phyloP scores from a whole-genome alignment of 2,797 vertebrate genomes.

The Lacerta viridis region DNA sequence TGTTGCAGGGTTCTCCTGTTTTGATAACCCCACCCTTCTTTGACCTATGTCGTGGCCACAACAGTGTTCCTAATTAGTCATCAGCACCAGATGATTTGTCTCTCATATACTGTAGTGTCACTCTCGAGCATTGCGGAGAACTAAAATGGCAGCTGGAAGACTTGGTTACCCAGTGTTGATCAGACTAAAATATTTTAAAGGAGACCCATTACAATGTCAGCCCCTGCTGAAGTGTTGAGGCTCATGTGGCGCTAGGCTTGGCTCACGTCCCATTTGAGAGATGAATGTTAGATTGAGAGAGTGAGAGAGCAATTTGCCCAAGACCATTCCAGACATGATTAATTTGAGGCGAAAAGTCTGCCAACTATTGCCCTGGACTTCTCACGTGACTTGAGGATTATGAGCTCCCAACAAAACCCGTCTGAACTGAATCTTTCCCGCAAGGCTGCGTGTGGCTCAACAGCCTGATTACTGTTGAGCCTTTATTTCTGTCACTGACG shows the following conservation, averaged over 20 bases:
- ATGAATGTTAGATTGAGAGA: not conserved
- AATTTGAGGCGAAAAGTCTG: constrained; percentile 33
- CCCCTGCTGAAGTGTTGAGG: not conserved
- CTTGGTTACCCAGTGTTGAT: not conserved
- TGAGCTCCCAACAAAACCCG: constrained; percentile 32
- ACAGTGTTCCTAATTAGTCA: not conserved
- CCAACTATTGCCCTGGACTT: constrained; percentile 29
- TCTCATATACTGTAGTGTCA: not conserved
- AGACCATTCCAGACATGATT: constrained; percentile 13
- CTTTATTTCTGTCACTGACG: constrained; percentile 44
- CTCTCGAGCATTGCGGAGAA: too few relatives aligned
- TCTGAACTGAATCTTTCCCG: not conserved
- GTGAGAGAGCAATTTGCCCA: not conserved
- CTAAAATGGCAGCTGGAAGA: not conserved
- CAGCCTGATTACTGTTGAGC: constrained; percentile 38
- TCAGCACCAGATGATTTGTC: not conserved
- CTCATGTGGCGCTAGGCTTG: not conserved
- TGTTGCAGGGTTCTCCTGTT: too few relatives aligned
- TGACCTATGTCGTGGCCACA: not conserved
- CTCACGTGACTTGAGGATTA: constrained; percentile 51
- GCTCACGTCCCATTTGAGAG: not conserved
- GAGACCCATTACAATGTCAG: not conserved
- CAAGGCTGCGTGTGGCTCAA: constrained; percentile 14
- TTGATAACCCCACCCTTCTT: not conserved
- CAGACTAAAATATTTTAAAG: not conserved